Evolutionary conservation across 2,797 vertebrate genomes (phyloP), one percentile per base, ranked within the genome.

Genomic region (Agapornis canus): DNA sequence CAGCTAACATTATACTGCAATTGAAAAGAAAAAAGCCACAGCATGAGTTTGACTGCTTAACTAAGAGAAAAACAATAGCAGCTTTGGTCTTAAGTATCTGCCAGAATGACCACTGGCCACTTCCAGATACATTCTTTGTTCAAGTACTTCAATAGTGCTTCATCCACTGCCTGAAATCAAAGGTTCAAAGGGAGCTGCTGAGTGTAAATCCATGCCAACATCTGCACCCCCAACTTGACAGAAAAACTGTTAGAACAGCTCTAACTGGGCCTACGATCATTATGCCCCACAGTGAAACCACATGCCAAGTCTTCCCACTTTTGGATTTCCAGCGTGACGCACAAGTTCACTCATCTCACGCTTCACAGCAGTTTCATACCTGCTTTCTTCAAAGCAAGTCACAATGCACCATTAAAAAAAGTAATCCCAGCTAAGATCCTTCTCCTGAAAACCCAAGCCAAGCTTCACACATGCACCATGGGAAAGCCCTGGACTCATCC

Each of bases 51-150:
- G 71, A 63, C 90, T 86, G 59, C 64, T 92, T 72, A 94, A 94
- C 61, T 40, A 80, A 78, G 82, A 93, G 83, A 79, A 89, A 86
- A 92, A 95, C 89, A 95, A 91, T 65, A 78, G 92, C 83, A 89
- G 92, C 85, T 88, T 64, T 77, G 73, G 70, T 64, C 69, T 66
- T 37, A 43, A 79, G 64, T 43, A 32, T 91, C 51, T 63, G 81
- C 90, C 91, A 89, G 75, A 93, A 77, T 88, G 86, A 93, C 95
- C 94, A 85, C 84, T 90, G 32, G 92, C 92, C 90, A 86, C 95
- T 94, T 92, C 81, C 92, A 96, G 91, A 94, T 5, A 49, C 84
- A 64, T 49, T 64, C 92, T 81, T 82, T 83, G 82, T 69, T 88
- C 77, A 21, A 94, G 79, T 29, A 63, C 54, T 94, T 40, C 64